Evolutionary conservation across 2,113 vertebrate genomes (phyloP).

Genomic region (Pelecanoides urinatrix): DNA sequence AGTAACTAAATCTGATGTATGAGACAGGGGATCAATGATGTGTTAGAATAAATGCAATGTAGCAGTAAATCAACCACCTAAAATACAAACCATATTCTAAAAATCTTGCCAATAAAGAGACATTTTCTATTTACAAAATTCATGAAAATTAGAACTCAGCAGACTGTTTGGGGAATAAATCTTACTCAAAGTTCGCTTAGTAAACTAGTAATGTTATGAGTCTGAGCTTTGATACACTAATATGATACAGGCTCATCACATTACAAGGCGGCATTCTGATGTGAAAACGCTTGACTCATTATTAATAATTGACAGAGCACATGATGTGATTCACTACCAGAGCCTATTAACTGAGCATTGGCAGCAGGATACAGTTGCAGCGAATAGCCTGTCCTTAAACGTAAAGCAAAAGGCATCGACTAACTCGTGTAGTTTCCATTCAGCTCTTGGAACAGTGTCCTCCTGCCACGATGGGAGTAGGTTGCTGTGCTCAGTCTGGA

Average conservation of each 20-base stretch:
- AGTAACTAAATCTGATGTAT: constrained; percentile 27
- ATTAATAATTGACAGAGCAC: constrained; percentile 53
- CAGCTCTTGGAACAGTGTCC: neutral
- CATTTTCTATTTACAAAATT: neutral
- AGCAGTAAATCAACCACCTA: constrained; percentile 34
- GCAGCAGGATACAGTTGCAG: neutral
- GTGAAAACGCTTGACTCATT: constrained; percentile 27
- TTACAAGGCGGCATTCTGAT: constrained; percentile 5
- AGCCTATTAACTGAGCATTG: neutral
- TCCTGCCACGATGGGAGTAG: neutral
- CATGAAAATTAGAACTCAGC: constrained; percentile 1
- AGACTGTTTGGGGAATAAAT: constrained; percentile 10
- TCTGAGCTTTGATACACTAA: constrained; percentile 17
- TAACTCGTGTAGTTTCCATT: neutral
- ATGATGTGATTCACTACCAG: constrained; percentile 24
- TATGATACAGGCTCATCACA: neutral
- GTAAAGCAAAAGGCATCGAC: neutral
- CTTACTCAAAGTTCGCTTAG: constrained; percentile 17
- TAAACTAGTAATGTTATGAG: neutral
- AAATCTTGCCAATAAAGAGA: neutral
- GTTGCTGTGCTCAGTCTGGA: neutral
- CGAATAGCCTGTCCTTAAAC: neutral
- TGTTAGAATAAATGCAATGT: constrained; percentile 41
- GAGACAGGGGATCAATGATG: neutral
- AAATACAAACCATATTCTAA: constrained; percentile 11